A percentile compares a stretch with the other conserved stretches of the same genome.
Conservation (phyloP, 2,797 vertebrate species). For the Menidia menidia region DNA sequence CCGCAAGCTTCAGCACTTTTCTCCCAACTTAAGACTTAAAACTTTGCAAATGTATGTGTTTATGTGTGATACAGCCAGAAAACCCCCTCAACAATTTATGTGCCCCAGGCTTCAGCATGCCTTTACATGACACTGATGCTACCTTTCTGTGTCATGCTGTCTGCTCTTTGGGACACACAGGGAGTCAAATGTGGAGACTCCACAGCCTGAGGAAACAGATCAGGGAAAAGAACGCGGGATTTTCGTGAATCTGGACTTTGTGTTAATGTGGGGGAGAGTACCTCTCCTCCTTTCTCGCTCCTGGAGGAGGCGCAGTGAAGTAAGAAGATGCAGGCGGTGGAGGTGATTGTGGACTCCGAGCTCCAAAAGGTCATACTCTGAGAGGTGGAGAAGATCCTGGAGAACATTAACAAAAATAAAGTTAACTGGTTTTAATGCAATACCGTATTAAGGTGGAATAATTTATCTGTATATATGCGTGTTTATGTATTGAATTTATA, state of each 20-base stretch:
- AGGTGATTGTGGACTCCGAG: slow-evolving; percentile 81
- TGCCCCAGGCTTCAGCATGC: slow-evolving; percentile 58
- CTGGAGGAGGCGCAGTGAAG: slow-evolving; percentile 82
- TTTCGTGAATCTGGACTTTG: neutral
- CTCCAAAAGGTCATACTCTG: slow-evolving; percentile 79
- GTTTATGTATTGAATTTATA: no score
- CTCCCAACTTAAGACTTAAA: slow-evolving; percentile 45
- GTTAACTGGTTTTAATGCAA: neutral
- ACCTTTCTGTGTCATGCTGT: slow-evolving; percentile 38
- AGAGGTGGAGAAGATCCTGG: slow-evolving; percentile 81
- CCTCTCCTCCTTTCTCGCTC: slow-evolving; percentile 80
- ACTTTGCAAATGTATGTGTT: slow-evolving; percentile 22
- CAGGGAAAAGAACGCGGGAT: slow-evolving; percentile 48
- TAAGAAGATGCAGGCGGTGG: slow-evolving; percentile 82
- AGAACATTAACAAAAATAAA: slow-evolving; percentile 28
- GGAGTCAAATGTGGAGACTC: slow-evolving; percentile 35
- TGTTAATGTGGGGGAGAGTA: slow-evolving; percentile 49
- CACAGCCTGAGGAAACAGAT: slow-evolving; percentile 60
- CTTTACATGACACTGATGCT: slow-evolving; percentile 61
- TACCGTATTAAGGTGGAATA: no score
- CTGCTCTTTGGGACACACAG: slow-evolving; percentile 6
- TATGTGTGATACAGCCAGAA: slow-evolving; percentile 31
- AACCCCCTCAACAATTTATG: slow-evolving; percentile 24
- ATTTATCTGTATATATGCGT: no score
- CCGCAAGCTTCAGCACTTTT: slow-evolving; percentile 49